Percentiles rank a stretch among this genome's conserved stretches.
These are phyloP conservation scores for Drusus annulatus DNA, from an alignment of 1,140 invertebrate genomes.

Conservation along the genomic window DNA sequence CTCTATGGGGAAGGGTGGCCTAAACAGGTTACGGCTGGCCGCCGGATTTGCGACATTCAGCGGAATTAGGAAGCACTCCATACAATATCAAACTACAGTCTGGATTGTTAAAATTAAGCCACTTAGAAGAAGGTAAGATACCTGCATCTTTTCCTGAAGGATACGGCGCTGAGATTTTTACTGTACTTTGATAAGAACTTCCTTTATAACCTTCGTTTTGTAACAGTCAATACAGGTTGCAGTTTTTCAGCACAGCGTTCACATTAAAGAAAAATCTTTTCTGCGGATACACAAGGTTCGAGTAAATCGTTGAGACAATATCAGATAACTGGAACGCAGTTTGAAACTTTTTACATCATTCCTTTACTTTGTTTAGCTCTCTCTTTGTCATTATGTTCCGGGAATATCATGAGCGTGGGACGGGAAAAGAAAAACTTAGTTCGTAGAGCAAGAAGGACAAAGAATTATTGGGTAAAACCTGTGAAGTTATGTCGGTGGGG, in stretches of 20 bases:
- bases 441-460: not conserved
- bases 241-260: not conserved
- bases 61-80: slow-evolving; percentile 26
- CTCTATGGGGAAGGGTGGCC: slow-evolving; percentile 36
- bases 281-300: not conserved
- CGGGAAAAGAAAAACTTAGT: not conserved
- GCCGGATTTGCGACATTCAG: slow-evolving; percentile 54
- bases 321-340: not conserved
- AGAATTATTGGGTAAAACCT: not conserved
- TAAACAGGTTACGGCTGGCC: slow-evolving; percentile 57
- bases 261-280: not conserved
- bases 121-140: not conserved
- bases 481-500: slow-evolving; percentile 19
- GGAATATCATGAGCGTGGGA: not conserved
- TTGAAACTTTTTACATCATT: not conserved
- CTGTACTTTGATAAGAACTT: too few relatives aligned
- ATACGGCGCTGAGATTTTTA: too few relatives aligned
- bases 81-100: not conserved
- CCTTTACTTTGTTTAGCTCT: not conserved
- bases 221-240: not conserved
- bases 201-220: too few relatives aligned
- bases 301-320: not conserved
- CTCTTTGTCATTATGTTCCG: not conserved
- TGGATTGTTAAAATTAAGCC: not conserved
- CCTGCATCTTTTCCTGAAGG: too few relatives aligned